These are phyloP conservation scores for Talpa occidentalis DNA, from an alignment of 2,113 vertebrate genomes.

Conservation along the genomic window DNA sequence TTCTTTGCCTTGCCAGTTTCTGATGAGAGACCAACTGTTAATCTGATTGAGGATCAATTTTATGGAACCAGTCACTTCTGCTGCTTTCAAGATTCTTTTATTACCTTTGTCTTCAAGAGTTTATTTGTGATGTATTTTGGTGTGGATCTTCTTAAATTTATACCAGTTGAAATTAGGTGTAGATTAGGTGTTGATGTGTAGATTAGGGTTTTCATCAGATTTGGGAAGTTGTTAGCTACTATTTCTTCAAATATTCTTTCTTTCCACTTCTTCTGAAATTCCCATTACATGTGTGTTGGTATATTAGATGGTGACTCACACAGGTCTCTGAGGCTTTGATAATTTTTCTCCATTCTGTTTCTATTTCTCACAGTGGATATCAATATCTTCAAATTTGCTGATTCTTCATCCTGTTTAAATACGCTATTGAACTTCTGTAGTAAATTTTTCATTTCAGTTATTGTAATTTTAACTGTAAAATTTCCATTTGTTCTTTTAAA, in stretches of 20 bases:
- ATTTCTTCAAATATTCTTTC: slow-evolving; percentile 10
- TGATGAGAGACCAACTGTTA: slow-evolving; percentile 18
- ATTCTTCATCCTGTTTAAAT: slow-evolving; percentile 38
- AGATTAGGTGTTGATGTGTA: background rate
- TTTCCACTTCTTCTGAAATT: background rate
- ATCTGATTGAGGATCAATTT: background rate
- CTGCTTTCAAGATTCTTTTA: slow-evolving; percentile 2
- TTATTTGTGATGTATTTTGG: background rate
- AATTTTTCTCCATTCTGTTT: background rate
- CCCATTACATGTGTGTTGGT: background rate
- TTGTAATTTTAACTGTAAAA: background rate
- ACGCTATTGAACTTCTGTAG: background rate
- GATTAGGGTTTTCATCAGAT: slow-evolving; percentile 35
- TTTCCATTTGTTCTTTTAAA: background rate
- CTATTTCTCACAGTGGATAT: slow-evolving; percentile 11
- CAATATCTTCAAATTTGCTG: slow-evolving; percentile 4
- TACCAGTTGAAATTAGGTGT: background rate
- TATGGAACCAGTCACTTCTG: background rate
- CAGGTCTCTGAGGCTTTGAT: background rate
- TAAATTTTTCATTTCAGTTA: slow-evolving; percentile 24
- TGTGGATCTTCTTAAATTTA: background rate
- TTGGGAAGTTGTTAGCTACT: background rate
- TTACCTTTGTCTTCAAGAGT: background rate
- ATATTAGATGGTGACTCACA: background rate
- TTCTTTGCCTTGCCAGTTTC: background rate